Conservation (phyloP, 2,797 vertebrate species). For the Chelon auratus region DNA sequence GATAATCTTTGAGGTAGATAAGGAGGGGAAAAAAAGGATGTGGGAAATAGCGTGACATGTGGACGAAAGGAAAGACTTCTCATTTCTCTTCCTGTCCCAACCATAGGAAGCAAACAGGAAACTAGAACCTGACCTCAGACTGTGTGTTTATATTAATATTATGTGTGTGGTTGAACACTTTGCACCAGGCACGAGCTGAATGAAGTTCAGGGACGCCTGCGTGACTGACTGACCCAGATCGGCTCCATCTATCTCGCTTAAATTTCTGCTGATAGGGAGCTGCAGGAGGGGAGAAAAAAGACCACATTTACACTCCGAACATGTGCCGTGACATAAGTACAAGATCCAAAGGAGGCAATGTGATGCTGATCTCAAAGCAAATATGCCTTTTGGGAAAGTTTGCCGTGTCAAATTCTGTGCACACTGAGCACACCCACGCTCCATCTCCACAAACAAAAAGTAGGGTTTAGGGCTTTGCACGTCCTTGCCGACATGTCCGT, state of each 20-base stretch:
- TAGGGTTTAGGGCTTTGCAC: slow-evolving; percentile 39
- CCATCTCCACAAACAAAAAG: slow-evolving; percentile 42
- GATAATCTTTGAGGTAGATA: too few species aligned
- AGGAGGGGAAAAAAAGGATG: neutral
- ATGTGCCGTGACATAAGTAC: neutral
- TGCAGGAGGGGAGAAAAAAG: slow-evolving; percentile 1
- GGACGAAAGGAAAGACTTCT: slow-evolving; percentile 17
- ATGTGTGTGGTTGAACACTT: slow-evolving; percentile 20
- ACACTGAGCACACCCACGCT: slow-evolving; percentile 23
- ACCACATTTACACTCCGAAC: too few species aligned
- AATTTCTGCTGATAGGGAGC: neutral
- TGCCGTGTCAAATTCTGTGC: slow-evolving; percentile 36
- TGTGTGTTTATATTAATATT: slow-evolving; percentile 4
- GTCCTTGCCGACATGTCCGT: slow-evolving; percentile 13
- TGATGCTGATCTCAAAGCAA: slow-evolving; percentile 28
- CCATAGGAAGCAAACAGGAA: slow-evolving; percentile 70
- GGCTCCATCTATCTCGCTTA: neutral
- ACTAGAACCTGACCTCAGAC: slow-evolving; percentile 53
- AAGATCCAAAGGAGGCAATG: neutral
- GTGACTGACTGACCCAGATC: neutral
- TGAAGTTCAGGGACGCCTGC: neutral
- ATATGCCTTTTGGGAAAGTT: slow-evolving; percentile 37
- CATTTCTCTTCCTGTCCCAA: slow-evolving; percentile 50
- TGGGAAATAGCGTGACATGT: slow-evolving; percentile 5
- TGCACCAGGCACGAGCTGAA: slow-evolving; percentile 26